A percentile compares a stretch with the other conserved stretches of the same genome.
Conservation (phyloP, 1,140 invertebrate genomes). For the Heliconius himera region DNA sequence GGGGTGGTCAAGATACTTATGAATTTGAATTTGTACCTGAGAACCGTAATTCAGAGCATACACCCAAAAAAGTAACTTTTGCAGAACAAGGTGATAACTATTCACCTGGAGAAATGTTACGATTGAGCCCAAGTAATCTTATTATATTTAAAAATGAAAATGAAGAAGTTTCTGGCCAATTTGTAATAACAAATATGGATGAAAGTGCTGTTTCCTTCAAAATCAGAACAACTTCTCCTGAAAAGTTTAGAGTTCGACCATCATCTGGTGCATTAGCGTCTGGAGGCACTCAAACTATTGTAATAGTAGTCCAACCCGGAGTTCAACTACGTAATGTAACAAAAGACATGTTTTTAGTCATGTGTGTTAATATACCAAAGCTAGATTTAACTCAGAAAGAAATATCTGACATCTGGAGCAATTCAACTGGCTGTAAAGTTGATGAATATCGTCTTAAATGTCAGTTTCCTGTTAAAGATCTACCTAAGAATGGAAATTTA, state of each 20-base stretch:
- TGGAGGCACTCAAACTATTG: slow-evolving; percentile 77
- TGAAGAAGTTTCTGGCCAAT: slow-evolving; percentile 84
- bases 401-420: slow-evolving; percentile 69
- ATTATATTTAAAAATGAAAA: slow-evolving; percentile 85
- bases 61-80: slow-evolving; percentile 82
- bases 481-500: slow-evolving; percentile 58
- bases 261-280: slow-evolving; percentile 88
- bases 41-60: slow-evolving; percentile 57
- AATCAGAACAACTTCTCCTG: slow-evolving; percentile 88
- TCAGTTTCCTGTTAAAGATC: slow-evolving; percentile 64
- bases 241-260: slow-evolving; percentile 94
- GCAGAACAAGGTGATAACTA: slow-evolving; percentile 69
- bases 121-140: slow-evolving; percentile 82
- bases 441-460: slow-evolving; percentile 78
- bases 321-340: slow-evolving; percentile 64
- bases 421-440: slow-evolving; percentile 66
- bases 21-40: slow-evolving; percentile 88
- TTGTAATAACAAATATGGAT: slow-evolving; percentile 86
- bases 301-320: slow-evolving; percentile 68
- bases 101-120: slow-evolving; percentile 74
- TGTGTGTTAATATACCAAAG: slow-evolving; percentile 72
- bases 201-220: slow-evolving; percentile 88
- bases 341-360: slow-evolving; percentile 76
- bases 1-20: slow-evolving; percentile 93
- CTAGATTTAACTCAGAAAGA: slow-evolving; percentile 65